Conservation (phyloP, 2,888 invertebrate genomes). For the Dicycla oo region DNA sequence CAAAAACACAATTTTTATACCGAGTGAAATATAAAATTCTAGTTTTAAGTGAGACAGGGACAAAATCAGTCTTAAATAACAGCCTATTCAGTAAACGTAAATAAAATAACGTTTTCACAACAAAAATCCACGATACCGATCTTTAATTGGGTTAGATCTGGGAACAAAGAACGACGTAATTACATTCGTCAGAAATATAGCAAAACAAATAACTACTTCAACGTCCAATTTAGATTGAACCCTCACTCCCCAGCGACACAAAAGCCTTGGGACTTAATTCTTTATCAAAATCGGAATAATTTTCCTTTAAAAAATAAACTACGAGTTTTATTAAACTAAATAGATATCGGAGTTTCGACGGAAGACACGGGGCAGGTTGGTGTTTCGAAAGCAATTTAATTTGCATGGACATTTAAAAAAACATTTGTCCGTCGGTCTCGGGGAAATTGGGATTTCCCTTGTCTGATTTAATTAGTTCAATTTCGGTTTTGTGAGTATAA, state of each 20-base stretch:
- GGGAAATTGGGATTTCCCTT: slow-evolving; percentile 50
- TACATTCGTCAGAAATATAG: slow-evolving; percentile 65
- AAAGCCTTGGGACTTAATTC: slow-evolving; percentile 76
- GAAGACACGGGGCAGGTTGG: slow-evolving; percentile 51
- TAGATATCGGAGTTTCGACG: slow-evolving; percentile 66
- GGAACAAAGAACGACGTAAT: slow-evolving; percentile 63
- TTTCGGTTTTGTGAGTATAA: slow-evolving; percentile 50
- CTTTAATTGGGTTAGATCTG: slow-evolving; percentile 62
- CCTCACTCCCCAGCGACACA: slow-evolving; percentile 69
- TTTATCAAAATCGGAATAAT: slow-evolving; percentile 77
- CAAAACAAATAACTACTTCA: slow-evolving; percentile 73
- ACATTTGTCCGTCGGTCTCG: slow-evolving; percentile 51
- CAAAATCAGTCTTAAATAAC: slow-evolving; percentile 12
- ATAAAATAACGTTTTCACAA: slow-evolving; percentile 52
- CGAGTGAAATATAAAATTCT: slow-evolving; percentile 2
- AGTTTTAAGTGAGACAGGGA: not conserved
- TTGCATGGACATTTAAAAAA: slow-evolving; percentile 54
- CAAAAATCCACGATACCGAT: slow-evolving; percentile 57
- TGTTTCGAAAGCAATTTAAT: slow-evolving; percentile 46
- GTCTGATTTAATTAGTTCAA: slow-evolving; percentile 57
- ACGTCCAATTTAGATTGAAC: slow-evolving; percentile 78
- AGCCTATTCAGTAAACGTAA: slow-evolving; percentile 25
- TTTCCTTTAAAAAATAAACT: slow-evolving; percentile 72
- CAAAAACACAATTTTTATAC: not conserved
- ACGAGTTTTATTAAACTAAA: slow-evolving; percentile 58